Evolutionary conservation across 2,113 vertebrate genomes (phyloP).

Genomic region (Dissostichus mawsoni): DNA sequence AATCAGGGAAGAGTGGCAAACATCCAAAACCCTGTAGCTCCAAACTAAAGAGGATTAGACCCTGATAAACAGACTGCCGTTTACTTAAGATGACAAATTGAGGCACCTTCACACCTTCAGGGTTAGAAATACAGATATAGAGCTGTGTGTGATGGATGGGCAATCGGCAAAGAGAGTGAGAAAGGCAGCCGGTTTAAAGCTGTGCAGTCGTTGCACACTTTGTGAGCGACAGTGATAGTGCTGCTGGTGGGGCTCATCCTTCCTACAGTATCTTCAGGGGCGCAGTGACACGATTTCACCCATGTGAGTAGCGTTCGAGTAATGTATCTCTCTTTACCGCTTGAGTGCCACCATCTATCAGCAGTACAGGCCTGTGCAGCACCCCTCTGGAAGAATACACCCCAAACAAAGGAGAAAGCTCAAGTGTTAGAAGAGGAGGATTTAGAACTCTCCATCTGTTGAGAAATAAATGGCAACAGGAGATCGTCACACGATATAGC

Average conservation of each 20-base stretch:
- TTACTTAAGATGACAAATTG: constrained; percentile 75
- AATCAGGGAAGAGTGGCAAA: constrained; percentile 36
- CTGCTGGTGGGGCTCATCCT: constrained; percentile 35
- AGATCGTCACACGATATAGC: constrained; percentile 2
- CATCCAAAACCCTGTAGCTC: constrained; percentile 33
- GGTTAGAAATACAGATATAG: constrained; percentile 67
- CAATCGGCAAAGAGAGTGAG: constrained; percentile 38
- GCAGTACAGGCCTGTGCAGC: constrained; percentile 15
- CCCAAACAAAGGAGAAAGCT: constrained; percentile 43
- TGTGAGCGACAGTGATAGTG: constrained; percentile 26
- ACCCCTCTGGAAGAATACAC: constrained; percentile 17
- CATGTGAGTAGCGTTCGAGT: constrained; percentile 44
- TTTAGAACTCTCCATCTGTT: constrained; percentile 26
- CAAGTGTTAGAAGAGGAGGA: constrained; percentile 18
- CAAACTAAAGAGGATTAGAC: constrained; percentile 47
- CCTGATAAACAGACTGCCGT: constrained; percentile 72
- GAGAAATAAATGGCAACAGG: constrained; percentile 16
- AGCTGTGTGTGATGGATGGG: constrained; percentile 66
- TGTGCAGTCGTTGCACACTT: constrained; percentile 22
- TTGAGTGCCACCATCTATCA: constrained; percentile 58
- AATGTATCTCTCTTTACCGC: constrained; percentile 53
- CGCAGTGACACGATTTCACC: constrained; percentile 56
- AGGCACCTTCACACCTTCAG: constrained; percentile 65
- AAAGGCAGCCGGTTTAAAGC: constrained; percentile 41
- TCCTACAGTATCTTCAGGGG: constrained; percentile 24